Evolutionary conservation across 1,140 invertebrate genomes (phyloP).

Genomic region (Formica selysi): DNA sequence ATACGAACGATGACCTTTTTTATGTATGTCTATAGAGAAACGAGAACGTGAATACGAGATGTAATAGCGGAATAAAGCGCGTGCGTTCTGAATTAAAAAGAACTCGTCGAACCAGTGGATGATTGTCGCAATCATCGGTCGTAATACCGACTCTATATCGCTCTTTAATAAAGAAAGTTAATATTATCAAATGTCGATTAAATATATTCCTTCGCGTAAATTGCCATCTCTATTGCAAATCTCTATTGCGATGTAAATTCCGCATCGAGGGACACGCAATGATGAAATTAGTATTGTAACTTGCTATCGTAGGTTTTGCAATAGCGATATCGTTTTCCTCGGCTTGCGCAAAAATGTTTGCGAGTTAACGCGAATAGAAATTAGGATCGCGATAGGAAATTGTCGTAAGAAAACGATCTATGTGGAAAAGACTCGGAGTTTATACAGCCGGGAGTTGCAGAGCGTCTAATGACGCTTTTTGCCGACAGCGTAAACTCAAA

Average conservation of each 20-base stretch:
- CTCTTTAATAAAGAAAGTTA: slow-evolving; percentile 44
- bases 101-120: not conserved
- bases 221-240: too few species aligned
- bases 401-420: not conserved
- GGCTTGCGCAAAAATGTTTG: not conserved
- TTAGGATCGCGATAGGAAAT: not conserved
- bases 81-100: slow-evolving; percentile 22
- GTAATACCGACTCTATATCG: not conserved
- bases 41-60: not conserved
- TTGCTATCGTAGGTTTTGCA: not conserved
- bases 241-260: not conserved
- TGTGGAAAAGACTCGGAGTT: not conserved
- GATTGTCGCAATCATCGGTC: not conserved
- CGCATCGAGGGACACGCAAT: not conserved
- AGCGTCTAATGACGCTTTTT: slow-evolving; percentile 45
- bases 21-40: not conserved
- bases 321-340: not conserved
- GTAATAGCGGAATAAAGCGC: slow-evolving; percentile 18
- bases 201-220: not conserved
- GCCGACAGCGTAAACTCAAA: slow-evolving; percentile 25
- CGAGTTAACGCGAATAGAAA: not conserved
- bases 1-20: not conserved
- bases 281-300: not conserved
- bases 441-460: not conserved
- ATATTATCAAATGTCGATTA: not conserved